Base-by-base conservation (phyloP, 2,113 vertebrate genomes). In the Empidonax alnorum region DNA sequence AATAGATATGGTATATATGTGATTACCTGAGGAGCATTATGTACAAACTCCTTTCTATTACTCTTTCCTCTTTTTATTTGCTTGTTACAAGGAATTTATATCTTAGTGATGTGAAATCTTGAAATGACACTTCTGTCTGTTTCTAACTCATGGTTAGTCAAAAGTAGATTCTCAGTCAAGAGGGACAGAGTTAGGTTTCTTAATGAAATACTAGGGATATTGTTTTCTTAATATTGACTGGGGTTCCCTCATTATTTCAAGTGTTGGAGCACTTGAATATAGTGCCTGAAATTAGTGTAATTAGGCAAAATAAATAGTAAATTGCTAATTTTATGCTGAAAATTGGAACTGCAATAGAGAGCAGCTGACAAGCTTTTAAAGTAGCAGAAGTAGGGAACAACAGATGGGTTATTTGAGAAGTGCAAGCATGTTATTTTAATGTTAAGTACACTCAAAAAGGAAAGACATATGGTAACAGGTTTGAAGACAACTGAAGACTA, bases 361-460 rank as follows among this genome's bases (percentile, higher is more conserved):
- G 77, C 96, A 94, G 96, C 96, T 97, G 98, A 96, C 93, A 96
- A 92, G 93, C 89, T 96, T 92, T 95, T 93, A 87, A 91, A 96
- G 95, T 58, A 92, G 89, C 73, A 84, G 67, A 89, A 95, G 84
- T 46, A 84, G 80, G 59, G 90, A 96, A 81, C 89, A 89, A 90
- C 94, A 93, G 95, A 94, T 66, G 95, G 94, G 95, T 96, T 95
- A 94, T 95, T 90, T 97, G 95, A 97, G 95, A 96, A 97, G 91
- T 86, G 91, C 67, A 71, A 94, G 87, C 75, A 94, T 97, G 94
- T 97, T 97, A 93, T 97, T 97, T 96, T 96, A 97, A 96, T 94
- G 96, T 90, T 95, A 95, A 86, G 46, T 62, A 74, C 90, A 82
- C 97, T 97, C 75, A 95, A n/a, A 97, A 97, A 96, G 81, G 96